Base-by-base conservation (phyloP, 2,113 vertebrate species). In the Sceloporus tristichus region DNA sequence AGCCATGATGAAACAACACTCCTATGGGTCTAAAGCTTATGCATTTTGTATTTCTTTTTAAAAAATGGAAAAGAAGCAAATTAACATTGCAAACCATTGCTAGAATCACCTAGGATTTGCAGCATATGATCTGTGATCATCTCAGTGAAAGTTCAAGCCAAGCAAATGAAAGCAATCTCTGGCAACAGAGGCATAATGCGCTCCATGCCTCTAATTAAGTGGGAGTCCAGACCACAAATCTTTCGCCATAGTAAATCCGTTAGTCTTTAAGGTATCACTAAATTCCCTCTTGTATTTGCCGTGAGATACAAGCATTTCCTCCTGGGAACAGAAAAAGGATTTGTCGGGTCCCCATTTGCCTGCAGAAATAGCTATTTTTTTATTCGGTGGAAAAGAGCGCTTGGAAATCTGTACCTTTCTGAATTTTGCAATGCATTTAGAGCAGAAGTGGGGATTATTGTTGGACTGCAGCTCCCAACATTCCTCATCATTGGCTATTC, bases 61-160 rank as follows among this genome's bases (percentile, higher is more conserved):
- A 27, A 9, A 27, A 27, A 8, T 19, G 27, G 27, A 70, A 75
- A 16, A 77, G 38, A 77, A 73, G 85, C 13, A 48, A 0, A 0
- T 79, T 82, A 66, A 87, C 16, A 34, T 79, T 56, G 56, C 48
- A 11, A 76, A 11, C 79, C 85, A 21, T 79, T 88, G 27, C 84
- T 79, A 80, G 71, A 85, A 73, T 70, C 65, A 90, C 78, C 38
- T 74, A 54, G 79, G 75, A 16, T 2, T 65, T n/a, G 71, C 81
- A 78, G 62, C 82, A 38, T 0, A 0, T 74, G 56, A 34, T 34
- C 34, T 34, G 34, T 34, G 0, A 0, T 23, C 0, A 1, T 78
- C 71, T 21, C 91, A 90, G 56, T 77, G 40, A 94, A 94, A 88
- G 90, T 94, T 91, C 94, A 89, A 90, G 90, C 88, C 88, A 93